Conservation (phyloP, 2,797 vertebrate species). For the Girardinus metallicus region DNA sequence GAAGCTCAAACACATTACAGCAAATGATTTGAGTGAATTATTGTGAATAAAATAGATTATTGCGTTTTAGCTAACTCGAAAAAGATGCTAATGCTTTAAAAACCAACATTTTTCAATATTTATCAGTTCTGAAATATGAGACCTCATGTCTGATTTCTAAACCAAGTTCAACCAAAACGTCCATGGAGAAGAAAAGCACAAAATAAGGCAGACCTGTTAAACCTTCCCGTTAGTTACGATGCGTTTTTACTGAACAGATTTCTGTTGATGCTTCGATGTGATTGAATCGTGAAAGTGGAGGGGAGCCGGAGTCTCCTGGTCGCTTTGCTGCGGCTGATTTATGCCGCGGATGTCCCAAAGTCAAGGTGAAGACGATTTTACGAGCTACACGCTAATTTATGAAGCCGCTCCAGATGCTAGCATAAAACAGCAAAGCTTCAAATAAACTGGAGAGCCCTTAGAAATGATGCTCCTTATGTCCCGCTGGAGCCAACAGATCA, state of each 20-base stretch:
- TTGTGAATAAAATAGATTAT: neutral
- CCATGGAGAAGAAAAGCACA: constrained; percentile 39
- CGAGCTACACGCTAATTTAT: constrained; percentile 9
- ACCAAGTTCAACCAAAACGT: neutral
- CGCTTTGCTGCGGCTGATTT: constrained; percentile 43
- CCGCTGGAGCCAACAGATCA: neutral
- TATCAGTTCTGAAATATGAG: neutral
- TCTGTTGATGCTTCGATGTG: constrained; percentile 28
- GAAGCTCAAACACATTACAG: neutral
- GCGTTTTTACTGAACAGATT: constrained; percentile 22
- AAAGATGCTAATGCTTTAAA: neutral
- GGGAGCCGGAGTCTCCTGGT: constrained; percentile 14
- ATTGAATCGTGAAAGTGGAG: constrained; percentile 45
- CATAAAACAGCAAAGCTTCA: constrained; percentile 6
- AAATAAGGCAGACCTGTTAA: constrained; percentile 9
- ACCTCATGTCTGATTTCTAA: neutral
- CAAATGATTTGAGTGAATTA: neutral
- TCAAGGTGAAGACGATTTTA: constrained; percentile 30
- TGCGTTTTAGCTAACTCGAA: neutral
- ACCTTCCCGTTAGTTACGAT: constrained; percentile 14
- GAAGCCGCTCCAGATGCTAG: constrained; percentile 6
- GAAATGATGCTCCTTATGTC: neutral
- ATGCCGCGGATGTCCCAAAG: constrained; percentile 24
- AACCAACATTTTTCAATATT: neutral
- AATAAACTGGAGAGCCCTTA: constrained; percentile 12